Conservation (phyloP, 1,140 invertebrate species). For the Pogonus chalceus region DNA sequence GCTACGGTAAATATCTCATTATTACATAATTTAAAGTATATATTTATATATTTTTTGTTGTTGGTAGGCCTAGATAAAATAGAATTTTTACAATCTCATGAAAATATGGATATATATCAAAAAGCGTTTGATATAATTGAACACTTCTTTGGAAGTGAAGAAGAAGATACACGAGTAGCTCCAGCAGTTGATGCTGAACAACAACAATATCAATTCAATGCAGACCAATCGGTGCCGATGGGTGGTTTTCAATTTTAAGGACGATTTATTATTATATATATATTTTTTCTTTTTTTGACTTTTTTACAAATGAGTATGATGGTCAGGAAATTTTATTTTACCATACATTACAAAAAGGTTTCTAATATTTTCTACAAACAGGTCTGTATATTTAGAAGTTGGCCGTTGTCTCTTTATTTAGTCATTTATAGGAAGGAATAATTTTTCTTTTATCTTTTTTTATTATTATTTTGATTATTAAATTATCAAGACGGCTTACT, state of each 20-base stretch:
- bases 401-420: no score
- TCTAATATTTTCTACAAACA: no score
- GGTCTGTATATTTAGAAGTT: no score
- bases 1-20: conserved; percentile 75
- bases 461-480: no score
- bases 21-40: neutral
- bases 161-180: conserved; percentile 76
- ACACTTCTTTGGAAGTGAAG: conserved; percentile 84
- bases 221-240: conserved; percentile 62
- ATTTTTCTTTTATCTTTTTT: no score
- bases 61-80: conserved; percentile 88
- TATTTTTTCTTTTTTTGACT: no score
- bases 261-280: neutral
- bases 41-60: conserved; percentile 20
- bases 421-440: no score
- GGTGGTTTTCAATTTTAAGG: conserved; percentile 68
- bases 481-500: no score
- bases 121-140: conserved; percentile 96
- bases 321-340: no score
- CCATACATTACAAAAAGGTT: no score
- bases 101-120: conserved; percentile 93
- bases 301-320: no score
- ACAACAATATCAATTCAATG: conserved; percentile 66
- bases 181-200: conserved; percentile 66
- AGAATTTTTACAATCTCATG: conserved; percentile 92